Base-by-base conservation (phyloP, 2,888 invertebrate genomes). In the Aspidiotus rigidus region DNA sequence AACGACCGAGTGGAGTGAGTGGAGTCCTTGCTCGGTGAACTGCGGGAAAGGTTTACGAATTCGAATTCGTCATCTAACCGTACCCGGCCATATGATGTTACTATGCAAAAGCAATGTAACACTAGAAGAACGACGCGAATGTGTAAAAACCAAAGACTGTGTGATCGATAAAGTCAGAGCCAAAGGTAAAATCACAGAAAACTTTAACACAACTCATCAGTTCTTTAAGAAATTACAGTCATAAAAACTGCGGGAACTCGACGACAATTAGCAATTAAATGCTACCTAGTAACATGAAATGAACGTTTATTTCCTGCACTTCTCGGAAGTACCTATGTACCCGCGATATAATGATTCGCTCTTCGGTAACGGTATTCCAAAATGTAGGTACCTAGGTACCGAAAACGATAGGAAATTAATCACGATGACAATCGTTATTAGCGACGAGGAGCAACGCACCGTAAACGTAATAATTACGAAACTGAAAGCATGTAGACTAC, bases 21-120 rank as follows among this genome's bases (percentile, higher is more conserved):
- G 94, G 94, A 90, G 92, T 69, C 89, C 93, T 0, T 96, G 95
- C 80, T 88, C 90, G 64, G 90, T 88, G 0, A 85, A 90, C 8
- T 96, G 95, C 77, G 95, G 93, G 0, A 84, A 85, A 76, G 95
- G 95, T 0, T 84, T 88, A 15, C 82, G 83, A 71, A 78, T 85
- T 70, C 84, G 92, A 67, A 89, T 88, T 53, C 83, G 94, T 7
- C 81, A 91, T 72, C 76, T 86, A 71, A 85, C 88, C 64, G 61
- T 84, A 86, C 2, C 85, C n/a, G 57, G 69, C 44, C 55, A 69
- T 8, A 28, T 62, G 13, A 80, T 82, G 72, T 81, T 10, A n/a
- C 15, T 82, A 71, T 93, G 91, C 78, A 82, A 84, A 54, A 79
- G 83, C 11, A 81, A 83, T 64, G 82, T 89, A 40, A 85, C 89